A percentile compares a stretch with the other conserved stretches of the same genome.
phyloP scores from a whole-genome alignment of 1,140 invertebrate species.

The Drosophila grimshawi region DNA sequence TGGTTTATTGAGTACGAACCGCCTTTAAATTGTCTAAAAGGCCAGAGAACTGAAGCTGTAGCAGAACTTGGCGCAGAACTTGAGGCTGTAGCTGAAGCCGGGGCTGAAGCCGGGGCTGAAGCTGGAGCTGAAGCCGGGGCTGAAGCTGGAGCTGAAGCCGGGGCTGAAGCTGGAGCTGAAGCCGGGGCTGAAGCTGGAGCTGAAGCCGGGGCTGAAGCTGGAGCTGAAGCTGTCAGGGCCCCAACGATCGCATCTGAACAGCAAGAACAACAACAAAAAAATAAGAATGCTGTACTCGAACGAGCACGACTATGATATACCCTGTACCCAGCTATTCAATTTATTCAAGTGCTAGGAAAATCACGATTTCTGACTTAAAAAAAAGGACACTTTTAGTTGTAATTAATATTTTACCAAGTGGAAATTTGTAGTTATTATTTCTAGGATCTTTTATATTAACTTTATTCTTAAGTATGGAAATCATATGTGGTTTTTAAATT shows the following conservation, averaged over 20 bases:
- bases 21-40: slow-evolving; percentile 83
- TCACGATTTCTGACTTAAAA: no score
- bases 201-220: no score
- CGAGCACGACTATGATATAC: no score
- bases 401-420: no score
- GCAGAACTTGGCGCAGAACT: background rate
- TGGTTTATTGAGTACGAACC: slow-evolving; percentile 83
- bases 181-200: slow-evolving; percentile 16
- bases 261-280: background rate
- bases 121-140: slow-evolving; percentile 34
- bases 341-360: no score
- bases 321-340: no score
- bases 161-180: background rate
- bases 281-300: no score
- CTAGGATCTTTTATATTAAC: no score
- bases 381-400: no score
- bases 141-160: background rate
- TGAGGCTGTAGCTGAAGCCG: background rate
- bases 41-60: slow-evolving; percentile 51
- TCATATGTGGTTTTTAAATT: no score
- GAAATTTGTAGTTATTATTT: no score
- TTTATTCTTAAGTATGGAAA: no score
- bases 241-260: slow-evolving; percentile 24
- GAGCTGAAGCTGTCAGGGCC: slow-evolving; percentile 59
- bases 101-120: slow-evolving; percentile 4